phyloP scores from a whole-genome alignment of 2,888 invertebrate species.

The Callinectes sapidus region DNA sequence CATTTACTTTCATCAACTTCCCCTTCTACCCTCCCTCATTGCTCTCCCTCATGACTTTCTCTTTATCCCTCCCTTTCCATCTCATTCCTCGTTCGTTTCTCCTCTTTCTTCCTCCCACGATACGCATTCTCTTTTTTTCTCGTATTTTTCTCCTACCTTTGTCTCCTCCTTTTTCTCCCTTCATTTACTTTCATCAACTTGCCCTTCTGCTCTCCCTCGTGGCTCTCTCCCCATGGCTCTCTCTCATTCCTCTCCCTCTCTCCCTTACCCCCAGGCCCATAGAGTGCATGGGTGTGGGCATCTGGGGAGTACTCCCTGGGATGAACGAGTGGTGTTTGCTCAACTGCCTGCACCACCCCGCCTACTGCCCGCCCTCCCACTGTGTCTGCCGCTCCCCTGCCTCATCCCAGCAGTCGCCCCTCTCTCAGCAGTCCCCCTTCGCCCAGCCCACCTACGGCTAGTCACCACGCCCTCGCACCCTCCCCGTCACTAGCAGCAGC shows the following conservation, averaged over 20 bases:
- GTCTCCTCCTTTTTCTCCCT: too few species aligned
- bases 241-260: not conserved
- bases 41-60: too few species aligned
- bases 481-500: not conserved
- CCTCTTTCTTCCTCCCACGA: too few species aligned
- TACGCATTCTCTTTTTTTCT: too few species aligned
- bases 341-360: conserved; percentile 49
- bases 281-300: conserved; percentile 46
- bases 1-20: too few species aligned
- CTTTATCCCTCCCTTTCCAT: not conserved
- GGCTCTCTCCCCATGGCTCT: not conserved
- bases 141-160: too few species aligned
- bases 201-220: not conserved
- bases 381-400: conserved; percentile 43
- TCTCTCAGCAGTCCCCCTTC: not conserved
- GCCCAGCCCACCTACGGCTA: not conserved
- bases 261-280: not conserved
- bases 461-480: not conserved
- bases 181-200: not conserved
- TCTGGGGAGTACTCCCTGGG: conserved; percentile 57
- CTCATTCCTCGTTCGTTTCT: too few species aligned
- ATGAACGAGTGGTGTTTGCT: conserved; percentile 60
- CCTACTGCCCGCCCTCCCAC: conserved; percentile 64
- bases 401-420: not conserved
- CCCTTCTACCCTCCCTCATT: too few species aligned